Conservation (phyloP, 1,140 invertebrate genomes). For the Stegodyphus mimosarum region DNA sequence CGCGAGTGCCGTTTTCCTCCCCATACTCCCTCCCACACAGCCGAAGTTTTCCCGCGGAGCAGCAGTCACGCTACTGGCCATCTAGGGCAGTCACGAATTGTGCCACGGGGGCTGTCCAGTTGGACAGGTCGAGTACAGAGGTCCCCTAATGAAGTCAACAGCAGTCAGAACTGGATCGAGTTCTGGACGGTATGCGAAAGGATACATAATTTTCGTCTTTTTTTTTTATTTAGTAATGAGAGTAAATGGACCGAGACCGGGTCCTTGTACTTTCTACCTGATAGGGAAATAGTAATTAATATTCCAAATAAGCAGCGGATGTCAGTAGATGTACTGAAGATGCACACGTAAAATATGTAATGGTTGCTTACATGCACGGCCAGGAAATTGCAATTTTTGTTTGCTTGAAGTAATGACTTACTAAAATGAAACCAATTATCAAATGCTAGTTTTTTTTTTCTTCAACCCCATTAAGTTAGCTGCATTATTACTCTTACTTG, state of each 20-base stretch:
- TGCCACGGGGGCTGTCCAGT: conserved; percentile 8
- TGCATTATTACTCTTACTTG: too few species aligned
- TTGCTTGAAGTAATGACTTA: too few species aligned
- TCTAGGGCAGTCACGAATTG: conserved; percentile 50
- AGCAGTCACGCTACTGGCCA: conserved; percentile 32
- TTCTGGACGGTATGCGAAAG: not conserved
- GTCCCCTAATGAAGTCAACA: not conserved
- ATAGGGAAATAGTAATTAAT: too few species aligned
- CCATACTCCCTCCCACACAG: conserved; percentile 14
- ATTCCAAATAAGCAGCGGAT: too few species aligned
- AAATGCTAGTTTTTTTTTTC: too few species aligned
- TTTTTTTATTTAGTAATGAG: conserved; percentile 18
- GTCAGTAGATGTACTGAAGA: too few species aligned
- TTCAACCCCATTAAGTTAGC: too few species aligned
- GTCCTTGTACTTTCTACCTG: not conserved
- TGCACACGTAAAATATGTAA: too few species aligned
- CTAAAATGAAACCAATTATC: too few species aligned
- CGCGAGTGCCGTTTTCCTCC: not conserved
- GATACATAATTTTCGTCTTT: not conserved
- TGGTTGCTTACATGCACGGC: too few species aligned
- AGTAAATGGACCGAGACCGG: conserved; percentile 41
- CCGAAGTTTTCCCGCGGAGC: not conserved
- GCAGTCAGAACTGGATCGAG: conserved; percentile 1
- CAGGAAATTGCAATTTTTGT: too few species aligned
- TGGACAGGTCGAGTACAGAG: not conserved